These are phyloP conservation scores for Platyura marginata DNA, from an alignment of 1,140 invertebrate genomes.

Conservation along the genomic window DNA sequence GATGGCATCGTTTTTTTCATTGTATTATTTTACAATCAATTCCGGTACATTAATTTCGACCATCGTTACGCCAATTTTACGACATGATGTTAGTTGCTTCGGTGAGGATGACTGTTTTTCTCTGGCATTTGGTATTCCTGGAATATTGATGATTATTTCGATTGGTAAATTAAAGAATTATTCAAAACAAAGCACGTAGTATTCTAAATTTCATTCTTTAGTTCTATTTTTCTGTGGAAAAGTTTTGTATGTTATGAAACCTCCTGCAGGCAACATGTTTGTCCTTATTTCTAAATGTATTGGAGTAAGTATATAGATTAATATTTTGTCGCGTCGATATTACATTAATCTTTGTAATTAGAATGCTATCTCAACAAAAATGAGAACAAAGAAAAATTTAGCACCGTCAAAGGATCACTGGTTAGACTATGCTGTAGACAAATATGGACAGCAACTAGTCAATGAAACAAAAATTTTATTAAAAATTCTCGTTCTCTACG, in stretches of 20 bases:
- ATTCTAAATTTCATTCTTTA: no score
- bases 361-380: not conserved
- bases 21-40: slow-evolving; percentile 72
- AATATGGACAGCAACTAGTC: slow-evolving; percentile 1
- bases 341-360: not conserved
- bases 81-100: slow-evolving; percentile 48
- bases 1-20: slow-evolving; percentile 51
- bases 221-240: slow-evolving; percentile 58
- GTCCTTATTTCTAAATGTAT: slow-evolving; percentile 52
- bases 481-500: slow-evolving; percentile 35
- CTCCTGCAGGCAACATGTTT: slow-evolving; percentile 62
- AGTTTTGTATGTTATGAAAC: slow-evolving; percentile 49
- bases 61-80: slow-evolving; percentile 53
- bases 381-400: not conserved
- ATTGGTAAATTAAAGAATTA: slow-evolving; percentile 43
- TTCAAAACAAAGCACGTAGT: no score
- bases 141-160: slow-evolving; percentile 47
- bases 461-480: slow-evolving; percentile 30
- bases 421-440: slow-evolving; percentile 5
- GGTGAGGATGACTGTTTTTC: slow-evolving; percentile 49
- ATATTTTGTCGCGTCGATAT: not conserved
- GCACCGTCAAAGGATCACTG: slow-evolving; percentile 1
- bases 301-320: slow-evolving; percentile 25
- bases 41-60: slow-evolving; percentile 59
- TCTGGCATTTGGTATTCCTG: slow-evolving; percentile 62